A percentile compares a stretch with the other conserved stretches of the same genome.
phyloP scores from a whole-genome alignment of 64 coral and sea anemone species.

The Catalaphyllia jardinei region DNA sequence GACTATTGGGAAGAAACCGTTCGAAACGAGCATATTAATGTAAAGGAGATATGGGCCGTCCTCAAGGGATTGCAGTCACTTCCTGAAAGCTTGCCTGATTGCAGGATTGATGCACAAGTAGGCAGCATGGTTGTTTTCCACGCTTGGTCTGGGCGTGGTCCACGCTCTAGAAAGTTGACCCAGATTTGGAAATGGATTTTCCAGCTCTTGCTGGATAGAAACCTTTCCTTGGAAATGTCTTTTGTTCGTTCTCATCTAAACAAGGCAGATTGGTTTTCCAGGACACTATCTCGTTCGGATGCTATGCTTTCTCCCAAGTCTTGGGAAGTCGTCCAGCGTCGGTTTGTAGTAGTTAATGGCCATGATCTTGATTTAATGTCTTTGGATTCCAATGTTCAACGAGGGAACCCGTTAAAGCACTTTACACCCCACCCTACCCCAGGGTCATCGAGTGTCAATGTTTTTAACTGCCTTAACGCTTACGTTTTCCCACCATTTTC shows the following conservation, averaged over 20 bases:
- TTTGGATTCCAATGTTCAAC: conserved; percentile 45
- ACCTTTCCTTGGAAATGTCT: too few relatives aligned
- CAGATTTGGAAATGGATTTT: neutral
- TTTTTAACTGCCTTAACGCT: conserved; percentile 37
- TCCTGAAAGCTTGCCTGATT: neutral
- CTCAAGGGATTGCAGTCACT: conserved; percentile 17
- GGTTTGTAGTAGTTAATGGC: conserved; percentile 36
- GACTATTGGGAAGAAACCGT: neutral
- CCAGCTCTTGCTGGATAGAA: neutral
- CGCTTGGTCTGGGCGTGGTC: neutral
- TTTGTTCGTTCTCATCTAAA: conserved; percentile 10
- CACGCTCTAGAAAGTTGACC: conserved; percentile 7
- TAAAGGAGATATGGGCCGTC: conserved; percentile 44
- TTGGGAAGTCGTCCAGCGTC: conserved; percentile 19
- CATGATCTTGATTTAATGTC: conserved; percentile 62
- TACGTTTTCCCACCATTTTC: conserved; percentile 44
- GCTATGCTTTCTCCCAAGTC: conserved; percentile 1
- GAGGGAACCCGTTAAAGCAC: conserved; percentile 35
- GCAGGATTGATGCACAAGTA: neutral
- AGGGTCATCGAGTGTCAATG: conserved; percentile 27
- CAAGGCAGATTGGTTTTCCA: conserved; percentile 34
- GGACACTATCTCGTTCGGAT: neutral
- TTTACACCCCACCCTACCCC: conserved; percentile 47
- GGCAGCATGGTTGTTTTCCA: too few relatives aligned
- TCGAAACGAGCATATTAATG: conserved; percentile 35